Percentiles rank a stretch among this genome's conserved stretches.
These are phyloP conservation scores for Drosophila mimica DNA, from an alignment of 2,888 invertebrate genomes.

Conservation along the genomic window DNA sequence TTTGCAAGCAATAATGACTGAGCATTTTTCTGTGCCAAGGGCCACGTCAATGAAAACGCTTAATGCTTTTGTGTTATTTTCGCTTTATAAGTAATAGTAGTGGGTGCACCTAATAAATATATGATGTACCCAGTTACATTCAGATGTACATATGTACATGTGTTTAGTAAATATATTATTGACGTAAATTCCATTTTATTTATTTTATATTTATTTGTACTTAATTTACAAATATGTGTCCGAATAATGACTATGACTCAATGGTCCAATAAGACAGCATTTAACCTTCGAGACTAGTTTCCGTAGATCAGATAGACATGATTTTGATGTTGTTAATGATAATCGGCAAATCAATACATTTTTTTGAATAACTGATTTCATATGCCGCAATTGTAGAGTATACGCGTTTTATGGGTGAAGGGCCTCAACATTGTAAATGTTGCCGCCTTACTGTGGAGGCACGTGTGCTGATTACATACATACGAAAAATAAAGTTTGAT, in stretches of 20 bases:
- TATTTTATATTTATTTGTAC: not conserved
- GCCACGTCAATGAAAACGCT: conserved; percentile 50
- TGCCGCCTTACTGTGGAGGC: conserved; percentile 1
- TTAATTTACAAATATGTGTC: not conserved
- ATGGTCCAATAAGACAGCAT: not conserved
- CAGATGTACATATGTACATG: too few relatives aligned
- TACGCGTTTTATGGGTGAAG: conserved; percentile 8
- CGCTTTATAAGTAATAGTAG: not conserved
- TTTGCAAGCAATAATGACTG: conserved; percentile 47
- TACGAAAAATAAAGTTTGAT: not conserved
- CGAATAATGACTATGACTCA: not conserved
- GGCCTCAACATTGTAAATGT: conserved; percentile 4
- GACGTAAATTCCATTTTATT: not conserved
- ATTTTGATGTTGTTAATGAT: not conserved
- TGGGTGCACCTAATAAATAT: not conserved
- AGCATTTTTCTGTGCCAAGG: conserved; percentile 42
- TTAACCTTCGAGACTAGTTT: not conserved
- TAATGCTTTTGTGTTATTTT: conserved; percentile 8
- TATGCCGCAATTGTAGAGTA: conserved; percentile 18
- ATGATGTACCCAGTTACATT: not conserved
- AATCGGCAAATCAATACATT: not conserved
- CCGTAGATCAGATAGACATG: not conserved
- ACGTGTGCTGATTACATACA: conserved; percentile 16
- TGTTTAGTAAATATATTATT: too few relatives aligned
- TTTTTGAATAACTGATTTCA: not conserved